Percentiles rank a stretch among this genome's conserved stretches.
Evolutionary conservation across 2,888 invertebrate genomes (phyloP).

Genomic region (Pristionchus entomophagus): DNA sequence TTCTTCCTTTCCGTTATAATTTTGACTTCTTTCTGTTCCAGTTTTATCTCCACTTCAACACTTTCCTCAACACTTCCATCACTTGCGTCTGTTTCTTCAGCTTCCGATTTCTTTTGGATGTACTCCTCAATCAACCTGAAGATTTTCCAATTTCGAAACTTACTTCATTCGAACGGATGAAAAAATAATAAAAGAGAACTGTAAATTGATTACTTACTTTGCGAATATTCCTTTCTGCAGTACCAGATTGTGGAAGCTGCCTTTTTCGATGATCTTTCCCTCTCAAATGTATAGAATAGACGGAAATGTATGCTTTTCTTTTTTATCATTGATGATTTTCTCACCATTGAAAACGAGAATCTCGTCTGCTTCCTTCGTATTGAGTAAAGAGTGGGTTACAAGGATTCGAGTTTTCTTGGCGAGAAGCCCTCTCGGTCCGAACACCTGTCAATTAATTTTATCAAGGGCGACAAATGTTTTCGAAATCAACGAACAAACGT

Average conservation of each 20-base stretch:
- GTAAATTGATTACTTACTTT: background rate
- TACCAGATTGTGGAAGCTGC: background rate
- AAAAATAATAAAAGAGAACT: too few relatives aligned
- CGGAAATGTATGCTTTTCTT: background rate
- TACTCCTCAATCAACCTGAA: background rate
- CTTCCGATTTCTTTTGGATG: background rate
- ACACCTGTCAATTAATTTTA: slow-evolving; percentile 80
- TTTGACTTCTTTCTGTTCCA: background rate
- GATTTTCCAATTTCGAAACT: too few relatives aligned
- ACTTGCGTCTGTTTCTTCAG: background rate
- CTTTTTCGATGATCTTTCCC: background rate
- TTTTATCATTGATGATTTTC: background rate
- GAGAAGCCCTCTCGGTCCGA: slow-evolving; percentile 84
- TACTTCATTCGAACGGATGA: too few relatives aligned
- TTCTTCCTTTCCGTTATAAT: background rate
- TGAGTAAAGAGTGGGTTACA: slow-evolving; percentile 95
- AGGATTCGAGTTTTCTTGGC: slow-evolving; percentile 86
- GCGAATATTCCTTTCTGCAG: background rate
- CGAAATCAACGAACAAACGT: too few relatives aligned
- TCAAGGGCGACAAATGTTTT: too few relatives aligned
- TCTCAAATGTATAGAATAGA: background rate
- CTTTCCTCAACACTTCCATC: too few relatives aligned
- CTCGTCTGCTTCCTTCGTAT: slow-evolving; percentile 90
- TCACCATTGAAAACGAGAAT: slow-evolving; percentile 87
- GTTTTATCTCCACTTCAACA: background rate